These are phyloP conservation scores for Eumerus sabulonum DNA, from an alignment of 2,888 invertebrate species.

Conservation along the genomic window DNA sequence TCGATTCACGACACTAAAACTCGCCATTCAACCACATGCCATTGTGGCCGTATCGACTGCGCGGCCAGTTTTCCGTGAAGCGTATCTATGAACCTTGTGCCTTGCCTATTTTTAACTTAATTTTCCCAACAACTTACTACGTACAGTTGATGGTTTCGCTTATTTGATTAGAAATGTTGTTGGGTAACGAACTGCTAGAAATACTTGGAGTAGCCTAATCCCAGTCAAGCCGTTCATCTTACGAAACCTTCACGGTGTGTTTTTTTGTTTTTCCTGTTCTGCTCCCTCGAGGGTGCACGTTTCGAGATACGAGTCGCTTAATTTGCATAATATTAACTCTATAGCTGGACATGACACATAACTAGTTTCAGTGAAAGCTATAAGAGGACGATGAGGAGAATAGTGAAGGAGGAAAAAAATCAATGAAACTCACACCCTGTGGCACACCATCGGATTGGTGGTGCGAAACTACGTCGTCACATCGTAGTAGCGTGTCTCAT, in stretches of 20 bases:
- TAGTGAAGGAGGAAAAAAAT: slow-evolving; percentile 29
- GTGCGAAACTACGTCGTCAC: slow-evolving; percentile 27
- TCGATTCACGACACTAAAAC: too few relatives aligned
- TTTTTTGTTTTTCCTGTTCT: neutral
- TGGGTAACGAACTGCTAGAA: neutral
- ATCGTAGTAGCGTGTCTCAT: slow-evolving; percentile 1
- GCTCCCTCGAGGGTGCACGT: slow-evolving; percentile 1
- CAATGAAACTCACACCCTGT: slow-evolving; percentile 21
- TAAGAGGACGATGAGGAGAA: neutral
- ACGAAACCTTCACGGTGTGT: slow-evolving; percentile 39
- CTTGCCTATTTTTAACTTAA: too few relatives aligned
- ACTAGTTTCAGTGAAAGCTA: slow-evolving; percentile 11
- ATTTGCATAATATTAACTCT: slow-evolving; percentile 47
- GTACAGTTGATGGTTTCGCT: neutral
- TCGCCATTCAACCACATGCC: too few relatives aligned
- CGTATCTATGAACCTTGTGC: too few relatives aligned
- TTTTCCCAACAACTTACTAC: too few relatives aligned
- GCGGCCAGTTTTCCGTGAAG: too few relatives aligned
- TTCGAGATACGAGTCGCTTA: slow-evolving; percentile 11
- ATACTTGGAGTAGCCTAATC: slow-evolving; percentile 30
- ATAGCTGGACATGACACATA: slow-evolving; percentile 50
- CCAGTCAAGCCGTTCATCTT: slow-evolving; percentile 17
- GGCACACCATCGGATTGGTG: neutral
- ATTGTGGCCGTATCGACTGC: too few relatives aligned
- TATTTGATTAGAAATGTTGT: neutral